These are phyloP conservation scores for Platyscapa corneri DNA, from an alignment of 1,140 invertebrate species.

Conservation along the genomic window DNA sequence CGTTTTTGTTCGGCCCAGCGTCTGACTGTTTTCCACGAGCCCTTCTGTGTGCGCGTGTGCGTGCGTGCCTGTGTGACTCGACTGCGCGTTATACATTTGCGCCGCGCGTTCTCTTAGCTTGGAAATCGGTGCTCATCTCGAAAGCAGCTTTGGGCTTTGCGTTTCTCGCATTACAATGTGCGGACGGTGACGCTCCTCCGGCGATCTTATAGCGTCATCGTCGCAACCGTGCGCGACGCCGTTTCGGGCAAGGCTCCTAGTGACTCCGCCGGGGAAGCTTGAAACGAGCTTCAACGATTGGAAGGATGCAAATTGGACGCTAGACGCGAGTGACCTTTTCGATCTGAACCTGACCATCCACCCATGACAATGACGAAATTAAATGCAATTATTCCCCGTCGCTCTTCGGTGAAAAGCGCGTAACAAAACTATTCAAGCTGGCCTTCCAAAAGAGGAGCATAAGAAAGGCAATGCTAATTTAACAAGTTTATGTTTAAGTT, in stretches of 20 bases:
- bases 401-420: neutral
- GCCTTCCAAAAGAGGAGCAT: neutral
- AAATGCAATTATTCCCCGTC: no score
- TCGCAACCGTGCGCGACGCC: no score
- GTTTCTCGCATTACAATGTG: neutral
- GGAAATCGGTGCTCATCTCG: slow-evolving; percentile 18
- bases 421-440: neutral
- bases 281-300: neutral
- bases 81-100: neutral
- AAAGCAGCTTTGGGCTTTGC: slow-evolving; percentile 15
- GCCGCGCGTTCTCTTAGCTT: neutral
- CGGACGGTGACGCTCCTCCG: neutral
- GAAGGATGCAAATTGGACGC: no score
- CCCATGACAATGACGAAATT: no score
- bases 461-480: neutral
- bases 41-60: no score
- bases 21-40: neutral
- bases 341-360: no score
- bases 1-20: neutral
- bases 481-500: neutral
- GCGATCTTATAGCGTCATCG: neutral
- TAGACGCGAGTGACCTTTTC: no score
- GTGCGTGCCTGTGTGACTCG: no score
- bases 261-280: neutral
- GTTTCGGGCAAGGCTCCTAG: neutral